Percentiles rank a stretch among this genome's conserved stretches.
Evolutionary conservation across 1,140 invertebrate genomes (phyloP).

Genomic region (Dufourea novaeangliae): DNA sequence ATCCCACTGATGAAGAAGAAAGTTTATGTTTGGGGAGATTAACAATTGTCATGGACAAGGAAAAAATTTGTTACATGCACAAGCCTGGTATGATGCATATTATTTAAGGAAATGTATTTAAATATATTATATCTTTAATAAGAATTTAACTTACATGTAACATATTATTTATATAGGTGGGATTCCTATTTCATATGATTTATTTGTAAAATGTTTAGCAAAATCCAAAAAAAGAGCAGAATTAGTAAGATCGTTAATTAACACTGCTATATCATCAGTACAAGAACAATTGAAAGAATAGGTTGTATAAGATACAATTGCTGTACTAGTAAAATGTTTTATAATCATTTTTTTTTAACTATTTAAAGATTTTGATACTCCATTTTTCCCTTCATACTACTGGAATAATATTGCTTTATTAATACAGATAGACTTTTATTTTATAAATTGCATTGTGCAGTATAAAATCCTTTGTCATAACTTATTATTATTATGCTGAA

Average conservation of each 20-base stretch:
- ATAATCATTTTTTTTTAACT: constrained; percentile 33
- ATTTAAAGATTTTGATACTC: constrained; percentile 28
- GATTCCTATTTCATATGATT: constrained; percentile 73
- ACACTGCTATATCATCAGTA: constrained; percentile 69
- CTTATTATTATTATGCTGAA: neutral
- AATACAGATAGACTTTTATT: neutral
- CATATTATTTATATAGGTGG: constrained; percentile 73
- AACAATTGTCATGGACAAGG: constrained; percentile 74
- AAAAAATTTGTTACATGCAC: constrained; percentile 76
- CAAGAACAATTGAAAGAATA: constrained; percentile 49
- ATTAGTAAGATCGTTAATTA: constrained; percentile 74
- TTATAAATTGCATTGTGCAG: neutral
- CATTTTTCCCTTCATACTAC: neutral
- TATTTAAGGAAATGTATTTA: constrained; percentile 17
- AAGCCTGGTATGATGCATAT: constrained; percentile 76
- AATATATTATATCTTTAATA: constrained; percentile 2
- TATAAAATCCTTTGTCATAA: neutral
- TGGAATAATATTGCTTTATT: neutral
- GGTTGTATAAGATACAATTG: constrained; percentile 26
- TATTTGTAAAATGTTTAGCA: constrained; percentile 74
- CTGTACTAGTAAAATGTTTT: constrained; percentile 27
- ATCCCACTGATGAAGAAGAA: constrained; percentile 85
- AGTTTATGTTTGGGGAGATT: constrained; percentile 75
- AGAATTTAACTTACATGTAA: neutral
- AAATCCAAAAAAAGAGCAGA: constrained; percentile 75